phyloP scores from a whole-genome alignment of 2,888 invertebrate species.

The Troglohyphantes excavatus region DNA sequence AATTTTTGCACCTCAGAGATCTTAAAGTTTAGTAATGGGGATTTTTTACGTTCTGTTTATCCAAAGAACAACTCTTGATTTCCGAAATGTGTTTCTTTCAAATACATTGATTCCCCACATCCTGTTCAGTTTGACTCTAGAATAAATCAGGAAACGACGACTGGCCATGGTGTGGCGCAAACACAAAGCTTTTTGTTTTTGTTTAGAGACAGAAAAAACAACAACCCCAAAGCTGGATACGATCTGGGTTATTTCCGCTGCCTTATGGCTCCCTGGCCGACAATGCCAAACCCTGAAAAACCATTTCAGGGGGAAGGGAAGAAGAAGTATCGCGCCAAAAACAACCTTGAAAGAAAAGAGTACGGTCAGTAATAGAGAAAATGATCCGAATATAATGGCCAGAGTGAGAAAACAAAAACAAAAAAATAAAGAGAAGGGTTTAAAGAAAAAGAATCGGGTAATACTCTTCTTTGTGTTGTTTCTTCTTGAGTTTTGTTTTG shows the following conservation, averaged over 20 bases:
- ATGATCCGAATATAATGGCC: conserved; percentile 77
- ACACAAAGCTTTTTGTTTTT: conserved; percentile 28
- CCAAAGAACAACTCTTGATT: neutral
- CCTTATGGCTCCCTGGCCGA: conserved; percentile 74
- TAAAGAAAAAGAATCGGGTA: conserved; percentile 51
- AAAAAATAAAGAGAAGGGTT: conserved; percentile 56
- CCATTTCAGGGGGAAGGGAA: conserved; percentile 31
- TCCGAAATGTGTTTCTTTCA: neutral
- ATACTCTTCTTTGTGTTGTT: conserved; percentile 36
- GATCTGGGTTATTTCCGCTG: conserved; percentile 67
- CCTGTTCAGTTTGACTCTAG: neutral
- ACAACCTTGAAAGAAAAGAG: conserved; percentile 68
- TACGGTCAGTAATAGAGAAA: conserved; percentile 76
- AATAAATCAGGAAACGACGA: conserved; percentile 17
- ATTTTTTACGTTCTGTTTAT: neutral
- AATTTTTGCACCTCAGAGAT: too few species aligned
- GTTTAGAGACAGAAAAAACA: conserved; percentile 2
- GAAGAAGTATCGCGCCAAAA: conserved; percentile 29
- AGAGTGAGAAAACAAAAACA: conserved; percentile 29
- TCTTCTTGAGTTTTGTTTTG: conserved; percentile 29
- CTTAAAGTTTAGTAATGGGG: neutral
- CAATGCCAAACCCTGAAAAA: conserved; percentile 58
- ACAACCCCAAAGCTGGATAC: conserved; percentile 36
- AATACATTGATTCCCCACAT: conserved; percentile 9
- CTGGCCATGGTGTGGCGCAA: conserved; percentile 3